These are phyloP conservation scores for Diadegma fenestrale DNA, from an alignment of 2,888 invertebrate genomes.

Conservation along the genomic window DNA sequence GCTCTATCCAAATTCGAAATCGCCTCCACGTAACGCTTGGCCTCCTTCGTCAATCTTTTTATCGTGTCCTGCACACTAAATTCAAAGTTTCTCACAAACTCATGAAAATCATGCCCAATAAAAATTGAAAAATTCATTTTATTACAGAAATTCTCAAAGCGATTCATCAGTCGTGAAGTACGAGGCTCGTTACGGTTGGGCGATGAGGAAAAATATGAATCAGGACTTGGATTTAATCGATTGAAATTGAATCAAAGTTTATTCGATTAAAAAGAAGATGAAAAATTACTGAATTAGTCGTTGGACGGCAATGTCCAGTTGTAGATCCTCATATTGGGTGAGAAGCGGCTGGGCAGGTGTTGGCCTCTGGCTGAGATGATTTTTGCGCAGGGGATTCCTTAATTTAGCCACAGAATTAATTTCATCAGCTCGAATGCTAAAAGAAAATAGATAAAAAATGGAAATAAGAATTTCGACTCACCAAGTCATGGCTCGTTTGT, in stretches of 20 bases:
- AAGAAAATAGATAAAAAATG: neutral
- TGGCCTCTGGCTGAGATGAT: constrained; percentile 80
- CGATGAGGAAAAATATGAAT: too few species aligned
- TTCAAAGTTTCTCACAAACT: neutral
- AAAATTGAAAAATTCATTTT: neutral
- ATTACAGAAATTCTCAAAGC: neutral
- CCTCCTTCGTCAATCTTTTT: constrained; percentile 83
- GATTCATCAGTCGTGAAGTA: too few species aligned
- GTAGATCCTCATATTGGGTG: constrained; percentile 80
- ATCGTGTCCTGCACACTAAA: constrained; percentile 82
- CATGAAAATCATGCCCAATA: neutral
- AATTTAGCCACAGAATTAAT: neutral
- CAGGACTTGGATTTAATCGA: too few species aligned
- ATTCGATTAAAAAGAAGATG: neutral
- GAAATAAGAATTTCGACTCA: constrained; percentile 51
- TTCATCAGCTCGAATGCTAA: neutral
- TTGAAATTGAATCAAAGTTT: too few species aligned
- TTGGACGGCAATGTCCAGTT: constrained; percentile 82
- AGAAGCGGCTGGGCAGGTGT: constrained; percentile 81
- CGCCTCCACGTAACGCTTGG: constrained; percentile 82
- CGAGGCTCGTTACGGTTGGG: too few species aligned
- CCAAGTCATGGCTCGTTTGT: constrained; percentile 70
- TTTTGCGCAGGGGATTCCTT: constrained; percentile 82
- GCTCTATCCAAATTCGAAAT: constrained; percentile 79
- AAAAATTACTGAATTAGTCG: constrained; percentile 81